Evolutionary conservation across 2,113 vertebrate species (phyloP).

Genomic region (Lasiurus borealis): DNA sequence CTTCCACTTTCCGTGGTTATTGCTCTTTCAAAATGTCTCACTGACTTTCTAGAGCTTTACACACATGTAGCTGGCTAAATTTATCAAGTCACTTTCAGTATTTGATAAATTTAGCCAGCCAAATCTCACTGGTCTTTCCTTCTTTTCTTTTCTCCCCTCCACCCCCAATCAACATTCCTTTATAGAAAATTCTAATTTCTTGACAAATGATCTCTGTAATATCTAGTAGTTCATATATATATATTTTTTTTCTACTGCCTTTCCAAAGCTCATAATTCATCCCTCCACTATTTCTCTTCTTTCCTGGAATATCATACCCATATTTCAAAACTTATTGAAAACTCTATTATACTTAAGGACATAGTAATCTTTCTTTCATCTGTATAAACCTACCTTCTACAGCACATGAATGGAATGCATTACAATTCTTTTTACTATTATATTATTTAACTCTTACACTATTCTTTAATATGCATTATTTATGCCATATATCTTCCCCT

Average conservation of each 20-base stretch:
- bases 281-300: background rate
- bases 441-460: background rate
- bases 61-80: background rate
- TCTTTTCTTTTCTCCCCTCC: background rate
- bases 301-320: background rate
- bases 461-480: background rate
- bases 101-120: too few species aligned
- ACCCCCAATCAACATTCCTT: background rate
- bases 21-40: background rate
- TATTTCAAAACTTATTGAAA: background rate
- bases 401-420: background rate
- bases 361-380: background rate
- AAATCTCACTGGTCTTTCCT: background rate
- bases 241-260: background rate
- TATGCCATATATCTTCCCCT: background rate
- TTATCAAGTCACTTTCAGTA: background rate
- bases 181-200: background rate
- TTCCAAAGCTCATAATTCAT: background rate
- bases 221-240: background rate
- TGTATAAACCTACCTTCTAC: background rate
- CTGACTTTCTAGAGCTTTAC: background rate
- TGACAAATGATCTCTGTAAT: background rate
- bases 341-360: background rate
- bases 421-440: background rate
- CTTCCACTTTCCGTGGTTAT: background rate